Evolutionary conservation across 2,113 vertebrate species (phyloP).

Genomic region (Campylomormyrus numenius): DNA sequence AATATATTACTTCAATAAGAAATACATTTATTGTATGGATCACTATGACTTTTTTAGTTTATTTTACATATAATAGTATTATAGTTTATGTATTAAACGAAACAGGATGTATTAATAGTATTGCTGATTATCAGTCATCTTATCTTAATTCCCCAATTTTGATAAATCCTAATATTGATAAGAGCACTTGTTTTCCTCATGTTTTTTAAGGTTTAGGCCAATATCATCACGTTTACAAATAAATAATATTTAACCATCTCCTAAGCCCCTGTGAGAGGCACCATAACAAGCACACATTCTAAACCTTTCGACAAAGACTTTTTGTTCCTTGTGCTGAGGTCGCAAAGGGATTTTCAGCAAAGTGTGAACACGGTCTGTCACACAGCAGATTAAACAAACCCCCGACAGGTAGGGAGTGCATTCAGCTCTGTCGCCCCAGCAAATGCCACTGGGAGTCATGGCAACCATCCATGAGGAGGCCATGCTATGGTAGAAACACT

Average conservation of each 20-base stretch:
- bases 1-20: not conserved
- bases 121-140: not conserved
- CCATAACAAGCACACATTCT: not conserved
- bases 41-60: not conserved
- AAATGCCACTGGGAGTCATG: constrained; percentile 26
- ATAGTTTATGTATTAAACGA: not conserved
- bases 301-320: constrained; percentile 13
- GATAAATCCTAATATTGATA: not conserved
- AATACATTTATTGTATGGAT: not conserved
- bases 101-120: not conserved
- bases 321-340: constrained; percentile 37
- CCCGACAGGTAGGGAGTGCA: constrained; percentile 17
- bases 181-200: not conserved
- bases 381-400: constrained; percentile 41
- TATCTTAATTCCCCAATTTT: not conserved
- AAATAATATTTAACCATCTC: not conserved
- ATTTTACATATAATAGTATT: not conserved
- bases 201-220: not conserved
- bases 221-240: not conserved
- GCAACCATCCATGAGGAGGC: constrained; percentile 14
- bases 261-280: not conserved
- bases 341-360: constrained; percentile 24
- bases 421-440: constrained; percentile 11
- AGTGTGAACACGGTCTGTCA: constrained; percentile 42
- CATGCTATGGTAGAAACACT: not conserved